phyloP scores from a whole-genome alignment of 2,797 vertebrate species.

The Todus mexicanus region DNA sequence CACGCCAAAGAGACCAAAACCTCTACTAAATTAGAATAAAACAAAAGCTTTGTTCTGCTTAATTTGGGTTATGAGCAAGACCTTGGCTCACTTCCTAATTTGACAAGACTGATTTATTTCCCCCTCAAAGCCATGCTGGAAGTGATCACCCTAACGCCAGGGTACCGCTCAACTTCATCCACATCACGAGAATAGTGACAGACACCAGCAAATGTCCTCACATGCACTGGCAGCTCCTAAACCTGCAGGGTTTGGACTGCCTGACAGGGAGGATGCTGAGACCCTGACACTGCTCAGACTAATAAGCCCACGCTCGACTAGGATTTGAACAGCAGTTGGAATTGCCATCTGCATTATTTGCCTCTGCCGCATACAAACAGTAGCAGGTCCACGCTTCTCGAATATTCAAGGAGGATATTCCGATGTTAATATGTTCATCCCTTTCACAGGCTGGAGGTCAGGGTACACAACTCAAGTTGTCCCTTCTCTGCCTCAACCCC shows the following conservation, averaged over 20 bases:
- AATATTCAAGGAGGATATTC: background rate
- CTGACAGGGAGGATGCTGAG: background rate
- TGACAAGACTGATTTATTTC: background rate
- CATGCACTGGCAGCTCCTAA: background rate
- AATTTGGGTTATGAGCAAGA: background rate
- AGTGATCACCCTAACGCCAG: background rate
- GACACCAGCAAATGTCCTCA: background rate
- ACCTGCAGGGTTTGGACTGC: background rate
- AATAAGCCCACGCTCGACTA: slow-evolving; percentile 10
- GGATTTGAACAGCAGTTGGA: background rate
- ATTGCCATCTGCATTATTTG: background rate
- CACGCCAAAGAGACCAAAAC: background rate
- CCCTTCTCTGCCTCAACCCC: background rate
- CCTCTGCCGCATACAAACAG: background rate
- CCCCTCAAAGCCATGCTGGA: background rate
- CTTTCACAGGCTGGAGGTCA: background rate
- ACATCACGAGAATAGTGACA: background rate
- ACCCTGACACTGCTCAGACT: background rate
- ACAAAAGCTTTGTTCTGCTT: background rate
- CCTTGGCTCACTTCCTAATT: background rate
- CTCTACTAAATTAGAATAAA: background rate
- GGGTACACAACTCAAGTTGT: background rate
- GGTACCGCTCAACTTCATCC: background rate
- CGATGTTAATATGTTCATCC: background rate
- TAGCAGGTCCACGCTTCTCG: background rate